phyloP scores from a whole-genome alignment of 2,113 vertebrate genomes.

The Panthera leo region DNA sequence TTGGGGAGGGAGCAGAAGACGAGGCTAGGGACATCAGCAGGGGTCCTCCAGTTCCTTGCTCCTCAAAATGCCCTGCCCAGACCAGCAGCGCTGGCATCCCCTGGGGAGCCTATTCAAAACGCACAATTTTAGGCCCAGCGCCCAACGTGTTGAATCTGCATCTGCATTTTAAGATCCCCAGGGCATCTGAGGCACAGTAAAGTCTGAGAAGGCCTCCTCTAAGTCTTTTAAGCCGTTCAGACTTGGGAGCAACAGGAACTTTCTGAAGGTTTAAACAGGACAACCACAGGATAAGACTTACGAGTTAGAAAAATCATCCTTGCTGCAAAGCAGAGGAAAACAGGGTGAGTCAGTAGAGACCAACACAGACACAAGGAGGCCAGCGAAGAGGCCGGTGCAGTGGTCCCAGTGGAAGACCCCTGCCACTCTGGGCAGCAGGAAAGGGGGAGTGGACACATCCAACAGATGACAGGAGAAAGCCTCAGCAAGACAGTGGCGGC shows the following conservation, averaged over 20 bases:
- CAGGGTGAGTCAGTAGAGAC: not conserved
- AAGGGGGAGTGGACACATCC: not conserved
- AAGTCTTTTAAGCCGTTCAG: not conserved
- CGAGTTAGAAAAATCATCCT: not conserved
- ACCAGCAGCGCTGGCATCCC: too few relatives aligned
- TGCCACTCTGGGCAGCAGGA: too few relatives aligned
- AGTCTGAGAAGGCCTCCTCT: not conserved
- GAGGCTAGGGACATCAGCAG: not conserved
- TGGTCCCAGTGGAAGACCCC: not conserved
- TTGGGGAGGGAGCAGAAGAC: not conserved
- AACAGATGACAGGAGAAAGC: not conserved
- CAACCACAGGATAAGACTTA: not conserved
- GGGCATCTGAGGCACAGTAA: rapidly evolving
- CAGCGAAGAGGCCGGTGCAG: not conserved
- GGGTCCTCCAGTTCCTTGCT: not conserved
- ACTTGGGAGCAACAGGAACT: not conserved
- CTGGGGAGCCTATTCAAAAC: not conserved
- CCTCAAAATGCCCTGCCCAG: not conserved
- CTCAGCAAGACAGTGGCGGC: not conserved
- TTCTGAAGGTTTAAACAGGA: not conserved
- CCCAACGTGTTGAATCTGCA: not conserved
- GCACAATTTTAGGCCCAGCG: not conserved
- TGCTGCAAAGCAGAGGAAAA: not conserved
- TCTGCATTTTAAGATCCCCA: not conserved
- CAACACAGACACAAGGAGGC: rapidly evolving